Evolutionary conservation across 2,888 invertebrate genomes (phyloP).

Genomic region (Zygogramma bicolorata): DNA sequence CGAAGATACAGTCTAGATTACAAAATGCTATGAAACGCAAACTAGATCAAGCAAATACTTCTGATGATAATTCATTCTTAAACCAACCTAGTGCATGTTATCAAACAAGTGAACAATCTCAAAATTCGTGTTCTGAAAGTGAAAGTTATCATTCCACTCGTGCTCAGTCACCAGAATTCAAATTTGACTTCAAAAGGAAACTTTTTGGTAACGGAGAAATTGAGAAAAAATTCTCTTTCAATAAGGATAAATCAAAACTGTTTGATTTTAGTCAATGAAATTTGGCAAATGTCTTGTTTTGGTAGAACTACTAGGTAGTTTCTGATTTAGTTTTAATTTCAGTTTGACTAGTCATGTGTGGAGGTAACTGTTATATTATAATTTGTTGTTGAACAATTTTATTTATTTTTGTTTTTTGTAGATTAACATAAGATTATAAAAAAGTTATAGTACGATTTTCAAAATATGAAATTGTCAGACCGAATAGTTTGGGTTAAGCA

Average conservation of each 20-base stretch:
- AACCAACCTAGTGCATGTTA: neutral
- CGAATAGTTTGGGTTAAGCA: neutral
- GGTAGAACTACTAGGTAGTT: too few relatives aligned
- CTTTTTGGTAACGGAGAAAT: slow-evolving; percentile 22
- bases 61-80: neutral
- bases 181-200: slow-evolving; percentile 28
- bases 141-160: neutral
- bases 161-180: neutral
- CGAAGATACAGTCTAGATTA: neutral
- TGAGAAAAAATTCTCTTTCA: slow-evolving; percentile 33
- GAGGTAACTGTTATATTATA: neutral
- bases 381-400: neutral
- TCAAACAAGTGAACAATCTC: neutral
- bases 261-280: slow-evolving; percentile 39
- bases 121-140: neutral
- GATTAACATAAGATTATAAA: neutral
- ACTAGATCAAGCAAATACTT: slow-evolving; percentile 9
- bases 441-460: neutral
- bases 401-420: neutral
- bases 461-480: neutral
- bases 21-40: slow-evolving; percentile 20
- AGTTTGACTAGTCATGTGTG: neutral
- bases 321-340: slow-evolving; percentile 9
- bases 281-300: neutral
- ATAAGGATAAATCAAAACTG: slow-evolving; percentile 32